Base-by-base conservation (phyloP, 1,140 invertebrate genomes). In the Xylocopa sonorina region DNA sequence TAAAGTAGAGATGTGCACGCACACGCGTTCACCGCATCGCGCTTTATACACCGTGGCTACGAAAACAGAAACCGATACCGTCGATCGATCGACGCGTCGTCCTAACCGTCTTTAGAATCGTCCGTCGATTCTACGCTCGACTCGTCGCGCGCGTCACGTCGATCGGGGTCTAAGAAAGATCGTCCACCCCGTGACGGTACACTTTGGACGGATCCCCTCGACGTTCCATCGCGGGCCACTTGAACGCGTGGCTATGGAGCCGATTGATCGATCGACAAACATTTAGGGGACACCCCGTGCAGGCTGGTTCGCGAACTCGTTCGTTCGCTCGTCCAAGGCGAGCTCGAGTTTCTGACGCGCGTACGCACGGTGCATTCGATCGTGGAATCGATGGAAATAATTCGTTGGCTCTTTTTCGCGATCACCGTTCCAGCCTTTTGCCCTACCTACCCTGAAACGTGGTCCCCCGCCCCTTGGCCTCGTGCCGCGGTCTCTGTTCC, bases 311-410 rank as follows among this genome's bases (percentile, higher is more conserved):
- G 4, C 16, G 3, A 38, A 38, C 38, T 38, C 38, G 38, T 38
- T 38, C 3, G 9, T n/a, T n/a, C n/a, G n/a, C 27, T 32, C 27
- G 55, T 60, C 21, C 57, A 12, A 60, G 32, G 32, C 57, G 57
- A 34, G 34, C 2, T 29, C 53, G 53, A 55, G 53, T 24, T 14
- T n/a, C n/a, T n/a, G n/a, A n/a, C n/a, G n/a, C n/a, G n/a, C n/a
- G n/a, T 38, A 38, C 38, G 3, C 9, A 29, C 29, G n/a, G 18
- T 60, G 34, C n/a, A 34, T 60, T 60, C 57, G 57, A 18, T 32
- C 32, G 71, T 83, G 51, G 87, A 88, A 88, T 90, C 90, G 90
- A 89, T 91, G 88, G 66, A 88, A 92, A 90, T 91, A 87, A 91
- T 91, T 92, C 87, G 85, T 86, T 86, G 88, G 81, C 81, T 86